Conservation (phyloP, 2,797 vertebrate species). For the Eulemur rubriventer region DNA sequence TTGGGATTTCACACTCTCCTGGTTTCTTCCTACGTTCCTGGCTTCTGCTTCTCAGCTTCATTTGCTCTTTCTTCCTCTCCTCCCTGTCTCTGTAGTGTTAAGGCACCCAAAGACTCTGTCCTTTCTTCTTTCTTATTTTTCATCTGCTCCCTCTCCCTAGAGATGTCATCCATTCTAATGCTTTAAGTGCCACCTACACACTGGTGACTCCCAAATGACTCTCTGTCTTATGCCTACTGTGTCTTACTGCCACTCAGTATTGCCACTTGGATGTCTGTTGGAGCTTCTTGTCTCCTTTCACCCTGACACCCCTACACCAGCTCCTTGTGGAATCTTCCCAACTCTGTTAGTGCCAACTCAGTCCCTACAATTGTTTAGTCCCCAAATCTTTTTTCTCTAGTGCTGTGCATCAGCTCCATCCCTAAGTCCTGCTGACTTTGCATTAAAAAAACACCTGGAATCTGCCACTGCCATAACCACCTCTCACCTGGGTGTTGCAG, state of each 20-base stretch:
- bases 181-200: not conserved
- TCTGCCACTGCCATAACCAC: not conserved
- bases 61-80: not conserved
- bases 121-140: not conserved
- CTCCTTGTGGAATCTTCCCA: not conserved
- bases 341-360: not conserved
- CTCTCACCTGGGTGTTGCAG: not conserved
- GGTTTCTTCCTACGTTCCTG: not conserved
- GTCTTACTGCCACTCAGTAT: not conserved
- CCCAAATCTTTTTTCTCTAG: not conserved
- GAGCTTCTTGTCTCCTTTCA: not conserved
- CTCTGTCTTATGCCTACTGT: not conserved
- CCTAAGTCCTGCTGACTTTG: not conserved
- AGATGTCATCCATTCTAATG: not conserved
- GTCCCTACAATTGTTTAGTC: not conserved
- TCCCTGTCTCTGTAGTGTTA: not conserved
- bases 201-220: not conserved
- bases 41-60: not conserved
- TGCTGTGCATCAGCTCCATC: not conserved
- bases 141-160: not conserved
- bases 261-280: not conserved
- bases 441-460: not conserved
- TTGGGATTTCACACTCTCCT: not conserved
- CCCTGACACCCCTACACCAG: not conserved
- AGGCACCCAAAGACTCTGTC: not conserved